phyloP scores from a whole-genome alignment of 2,113 vertebrate genomes.

The Maccullochella peelii region DNA sequence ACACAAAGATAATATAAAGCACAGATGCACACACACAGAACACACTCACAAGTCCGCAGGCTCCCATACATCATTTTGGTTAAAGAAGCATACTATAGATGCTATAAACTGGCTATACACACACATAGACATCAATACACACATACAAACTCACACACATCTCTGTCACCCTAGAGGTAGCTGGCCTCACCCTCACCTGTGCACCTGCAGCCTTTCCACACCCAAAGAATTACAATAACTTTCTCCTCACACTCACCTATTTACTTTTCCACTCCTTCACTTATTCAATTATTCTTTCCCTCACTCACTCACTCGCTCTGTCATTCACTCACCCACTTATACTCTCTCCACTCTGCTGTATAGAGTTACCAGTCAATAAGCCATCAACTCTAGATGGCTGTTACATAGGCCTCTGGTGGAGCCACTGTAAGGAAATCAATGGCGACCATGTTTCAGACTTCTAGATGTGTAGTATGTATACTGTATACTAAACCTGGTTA shows the following conservation, averaged over 20 bases:
- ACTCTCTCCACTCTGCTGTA: constrained; percentile 66
- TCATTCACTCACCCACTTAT: constrained; percentile 84
- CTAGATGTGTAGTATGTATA: constrained; percentile 7
- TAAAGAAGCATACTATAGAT: constrained; percentile 9
- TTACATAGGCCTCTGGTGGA: constrained; percentile 54
- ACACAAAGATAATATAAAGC: constrained; percentile 81
- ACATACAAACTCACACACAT: constrained; percentile 67
- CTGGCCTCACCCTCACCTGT: constrained; percentile 82
- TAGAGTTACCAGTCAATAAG: constrained; percentile 77
- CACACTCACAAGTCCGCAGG: background rate
- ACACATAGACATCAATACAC: constrained; percentile 74
- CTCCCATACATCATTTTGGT: constrained; percentile 11
- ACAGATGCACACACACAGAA: constrained; percentile 66
- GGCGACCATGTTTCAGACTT: constrained; percentile 53
- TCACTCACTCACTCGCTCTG: constrained; percentile 79
- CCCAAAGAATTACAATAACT: constrained; percentile 79
- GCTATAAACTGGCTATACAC: constrained; percentile 46
- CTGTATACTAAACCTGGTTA: background rate
- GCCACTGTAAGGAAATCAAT: constrained; percentile 68
- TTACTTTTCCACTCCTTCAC: constrained; percentile 75
- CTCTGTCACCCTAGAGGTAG: constrained; percentile 83
- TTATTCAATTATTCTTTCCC: constrained; percentile 73
- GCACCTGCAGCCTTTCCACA: constrained; percentile 83
- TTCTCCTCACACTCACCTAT: constrained; percentile 78
- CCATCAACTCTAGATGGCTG: constrained; percentile 57